Evolutionary conservation across 2,888 invertebrate species (phyloP).

Genomic region (Diaphora mendica): DNA sequence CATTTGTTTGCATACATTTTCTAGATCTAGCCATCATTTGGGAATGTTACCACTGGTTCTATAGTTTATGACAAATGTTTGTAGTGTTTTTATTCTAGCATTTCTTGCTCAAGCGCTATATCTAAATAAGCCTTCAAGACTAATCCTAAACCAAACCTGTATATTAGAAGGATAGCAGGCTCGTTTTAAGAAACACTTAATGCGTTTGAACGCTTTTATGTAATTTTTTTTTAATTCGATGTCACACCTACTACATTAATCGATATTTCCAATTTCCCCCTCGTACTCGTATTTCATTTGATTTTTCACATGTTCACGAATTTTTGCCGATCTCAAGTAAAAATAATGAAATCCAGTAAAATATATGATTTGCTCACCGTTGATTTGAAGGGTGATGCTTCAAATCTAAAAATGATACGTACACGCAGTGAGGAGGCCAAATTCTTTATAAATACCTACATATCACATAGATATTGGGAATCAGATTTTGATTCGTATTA

Average conservation of each 20-base stretch:
- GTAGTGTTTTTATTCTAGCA: not conserved
- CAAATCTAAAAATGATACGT: constrained; percentile 58
- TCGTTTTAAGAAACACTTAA: not conserved
- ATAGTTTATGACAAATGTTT: not conserved
- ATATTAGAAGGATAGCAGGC: not conserved
- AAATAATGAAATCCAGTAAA: constrained; percentile 74
- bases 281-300: constrained; percentile 69
- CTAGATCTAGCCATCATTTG: constrained; percentile 3
- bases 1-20: constrained; percentile 14
- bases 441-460: not conserved
- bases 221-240: not conserved
- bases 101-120: no score
- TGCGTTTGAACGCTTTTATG: not conserved
- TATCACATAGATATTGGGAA: not conserved
- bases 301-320: constrained; percentile 69
- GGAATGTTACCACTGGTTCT: not conserved
- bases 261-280: constrained; percentile 71
- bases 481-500: not conserved
- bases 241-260: constrained; percentile 51
- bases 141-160: not conserved
- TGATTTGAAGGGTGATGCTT: constrained; percentile 48
- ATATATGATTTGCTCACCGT: constrained; percentile 68
- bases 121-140: no score
- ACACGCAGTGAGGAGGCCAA: constrained; percentile 64
- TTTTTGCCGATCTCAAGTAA: constrained; percentile 73